A percentile compares a stretch with the other conserved stretches of the same genome.
phyloP scores from a whole-genome alignment of 23 tunicate species.

The Botrylloides violaceus region DNA sequence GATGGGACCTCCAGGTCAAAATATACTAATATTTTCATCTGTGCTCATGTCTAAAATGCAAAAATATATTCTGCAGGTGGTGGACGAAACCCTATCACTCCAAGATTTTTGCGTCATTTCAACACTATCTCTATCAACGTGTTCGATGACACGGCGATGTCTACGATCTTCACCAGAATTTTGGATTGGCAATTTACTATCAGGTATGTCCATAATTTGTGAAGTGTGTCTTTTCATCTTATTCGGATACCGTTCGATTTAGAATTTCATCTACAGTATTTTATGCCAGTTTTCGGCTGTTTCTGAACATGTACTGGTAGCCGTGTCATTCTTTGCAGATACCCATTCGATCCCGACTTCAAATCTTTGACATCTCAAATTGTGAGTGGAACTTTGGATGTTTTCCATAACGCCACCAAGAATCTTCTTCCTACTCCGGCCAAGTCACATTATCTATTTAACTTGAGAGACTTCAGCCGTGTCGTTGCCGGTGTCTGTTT shows the following conservation, averaged over 20 bases:
- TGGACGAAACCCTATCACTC: constrained; percentile 93
- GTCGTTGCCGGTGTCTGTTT: constrained; percentile 84
- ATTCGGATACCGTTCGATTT: too few relatives aligned
- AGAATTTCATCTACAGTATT: too few relatives aligned
- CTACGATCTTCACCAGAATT: constrained; percentile 75
- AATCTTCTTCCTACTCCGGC: constrained; percentile 95
- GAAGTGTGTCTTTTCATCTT: too few relatives aligned
- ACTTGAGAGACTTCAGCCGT: constrained; percentile 87
- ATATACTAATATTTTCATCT: not conserved
- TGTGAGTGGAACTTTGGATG: constrained; percentile 17
- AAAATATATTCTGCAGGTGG: constrained; percentile 64
- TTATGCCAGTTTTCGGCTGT: too few relatives aligned
- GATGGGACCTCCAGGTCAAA: constrained; percentile 93
- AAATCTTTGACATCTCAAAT: constrained; percentile 20
- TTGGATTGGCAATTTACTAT: constrained; percentile 87
- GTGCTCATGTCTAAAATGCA: too few relatives aligned
- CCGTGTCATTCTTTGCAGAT: constrained; percentile 3
- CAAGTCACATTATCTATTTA: constrained; percentile 94
- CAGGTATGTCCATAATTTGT: too few relatives aligned
- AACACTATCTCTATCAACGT: constrained; percentile 82
- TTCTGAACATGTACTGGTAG: too few relatives aligned
- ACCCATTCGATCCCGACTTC: constrained; percentile 28
- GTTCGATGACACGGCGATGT: constrained; percentile 79
- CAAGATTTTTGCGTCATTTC: constrained; percentile 93
- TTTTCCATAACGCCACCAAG: constrained; percentile 62